These are phyloP conservation scores for Oedothorax gibbosus DNA, from an alignment of 1,140 invertebrate genomes.

Conservation along the genomic window DNA sequence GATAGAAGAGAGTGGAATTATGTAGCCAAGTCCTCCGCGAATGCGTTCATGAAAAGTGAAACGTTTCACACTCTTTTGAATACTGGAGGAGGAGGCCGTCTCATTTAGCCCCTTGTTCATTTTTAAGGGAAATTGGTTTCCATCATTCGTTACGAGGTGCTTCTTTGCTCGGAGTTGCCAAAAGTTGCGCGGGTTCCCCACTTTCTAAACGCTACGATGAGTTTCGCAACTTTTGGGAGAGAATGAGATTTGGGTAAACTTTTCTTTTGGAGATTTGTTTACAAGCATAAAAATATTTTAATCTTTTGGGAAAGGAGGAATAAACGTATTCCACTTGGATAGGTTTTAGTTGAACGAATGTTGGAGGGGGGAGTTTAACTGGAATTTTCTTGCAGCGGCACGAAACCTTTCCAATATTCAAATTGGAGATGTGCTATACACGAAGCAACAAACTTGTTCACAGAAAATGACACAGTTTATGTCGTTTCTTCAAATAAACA, in stretches of 20 bases:
- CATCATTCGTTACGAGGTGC: slow-evolving; percentile 2
- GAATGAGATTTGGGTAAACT: slow-evolving; percentile 1
- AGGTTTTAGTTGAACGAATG: too few species aligned
- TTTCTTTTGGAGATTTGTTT: slow-evolving; percentile 43
- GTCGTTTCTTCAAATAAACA: too few species aligned
- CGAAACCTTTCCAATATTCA: neutral
- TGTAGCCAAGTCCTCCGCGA: slow-evolving; percentile 1
- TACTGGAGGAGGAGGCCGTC: slow-evolving; percentile 42
- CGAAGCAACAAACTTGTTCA: neutral
- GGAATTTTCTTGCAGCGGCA: neutral
- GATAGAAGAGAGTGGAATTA: slow-evolving; percentile 17
- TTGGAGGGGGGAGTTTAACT: too few species aligned
- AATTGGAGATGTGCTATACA: neutral
- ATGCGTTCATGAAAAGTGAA: slow-evolving; percentile 36
- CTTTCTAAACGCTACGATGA: slow-evolving; percentile 46
- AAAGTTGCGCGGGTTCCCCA: slow-evolving; percentile 6
- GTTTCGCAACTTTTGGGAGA: neutral
- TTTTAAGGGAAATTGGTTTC: slow-evolving; percentile 47
- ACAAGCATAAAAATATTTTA: slow-evolving; percentile 19
- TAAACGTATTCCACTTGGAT: neutral
- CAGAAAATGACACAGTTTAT: too few species aligned
- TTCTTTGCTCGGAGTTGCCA: slow-evolving; percentile 1
- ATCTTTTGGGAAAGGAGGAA: neutral
- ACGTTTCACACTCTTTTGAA: slow-evolving; percentile 59
- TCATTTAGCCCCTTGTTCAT: slow-evolving; percentile 21